Evolutionary conservation across 2,797 vertebrate species (phyloP).

Genomic region (Carcharodon carcharias): DNA sequence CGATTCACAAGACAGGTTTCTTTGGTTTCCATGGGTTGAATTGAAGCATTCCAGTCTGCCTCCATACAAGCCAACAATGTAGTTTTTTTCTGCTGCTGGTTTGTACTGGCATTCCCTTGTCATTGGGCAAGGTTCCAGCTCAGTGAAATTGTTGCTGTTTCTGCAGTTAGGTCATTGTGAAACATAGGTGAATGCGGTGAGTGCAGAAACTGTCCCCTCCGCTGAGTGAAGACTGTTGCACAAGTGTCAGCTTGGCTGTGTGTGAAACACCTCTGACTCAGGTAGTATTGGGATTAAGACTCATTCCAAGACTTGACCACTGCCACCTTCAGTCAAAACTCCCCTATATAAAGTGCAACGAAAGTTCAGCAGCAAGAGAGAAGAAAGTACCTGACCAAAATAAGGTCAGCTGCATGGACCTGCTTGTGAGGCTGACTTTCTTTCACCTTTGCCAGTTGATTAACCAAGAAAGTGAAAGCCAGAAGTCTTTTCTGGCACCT

Average conservation of each 20-base stretch:
- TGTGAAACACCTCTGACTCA: neutral
- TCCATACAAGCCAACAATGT: neutral
- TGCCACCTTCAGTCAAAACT: neutral
- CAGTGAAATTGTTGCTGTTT: neutral
- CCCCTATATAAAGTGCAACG: neutral
- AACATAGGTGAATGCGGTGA: neutral
- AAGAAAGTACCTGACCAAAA: neutral
- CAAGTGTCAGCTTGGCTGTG: neutral
- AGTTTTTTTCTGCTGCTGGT: neutral
- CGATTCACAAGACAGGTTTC: neutral
- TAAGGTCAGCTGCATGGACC: neutral
- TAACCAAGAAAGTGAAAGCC: neutral
- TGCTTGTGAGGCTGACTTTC: neutral
- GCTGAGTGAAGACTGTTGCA: neutral
- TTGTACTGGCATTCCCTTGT: neutral
- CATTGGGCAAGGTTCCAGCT: neutral
- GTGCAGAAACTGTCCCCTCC: neutral
- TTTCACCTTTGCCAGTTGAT: neutral
- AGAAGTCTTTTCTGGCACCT: slow-evolving; percentile 8
- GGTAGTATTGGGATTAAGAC: neutral
- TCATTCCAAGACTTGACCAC: neutral
- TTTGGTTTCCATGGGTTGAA: neutral
- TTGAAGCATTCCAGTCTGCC: neutral
- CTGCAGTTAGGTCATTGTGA: neutral
- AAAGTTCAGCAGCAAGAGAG: neutral